Conservation (phyloP, 1,140 invertebrate species). For the Gryon sp. region DNA sequence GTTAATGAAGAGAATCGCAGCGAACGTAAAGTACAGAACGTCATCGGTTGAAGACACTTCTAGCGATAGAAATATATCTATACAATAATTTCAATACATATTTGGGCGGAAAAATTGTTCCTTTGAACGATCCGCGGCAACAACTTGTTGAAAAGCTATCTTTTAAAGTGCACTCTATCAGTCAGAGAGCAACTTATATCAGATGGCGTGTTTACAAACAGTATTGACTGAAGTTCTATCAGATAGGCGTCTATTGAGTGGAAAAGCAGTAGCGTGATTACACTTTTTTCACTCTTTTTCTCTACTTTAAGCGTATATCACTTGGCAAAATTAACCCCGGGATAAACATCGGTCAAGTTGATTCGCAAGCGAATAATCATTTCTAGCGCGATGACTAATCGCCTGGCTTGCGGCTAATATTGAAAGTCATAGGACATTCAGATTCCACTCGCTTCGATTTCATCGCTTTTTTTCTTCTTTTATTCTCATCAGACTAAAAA, state of each 20-base stretch:
- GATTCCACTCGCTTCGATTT: slow-evolving; percentile 24
- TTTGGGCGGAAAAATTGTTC: no score
- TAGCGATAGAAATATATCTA: background rate
- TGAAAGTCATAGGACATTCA: no score
- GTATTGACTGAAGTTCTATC: slow-evolving; percentile 44
- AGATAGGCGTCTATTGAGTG: slow-evolving; percentile 27
- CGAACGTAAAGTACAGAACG: background rate
- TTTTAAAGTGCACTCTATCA: slow-evolving; percentile 38
- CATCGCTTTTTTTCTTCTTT: slow-evolving; percentile 7
- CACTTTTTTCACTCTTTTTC: slow-evolving; percentile 25
- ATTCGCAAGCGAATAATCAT: slow-evolving; percentile 22
- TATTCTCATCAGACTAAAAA: slow-evolving; percentile 38
- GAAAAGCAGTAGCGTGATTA: slow-evolving; percentile 41
- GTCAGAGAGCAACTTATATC: slow-evolving; percentile 20
- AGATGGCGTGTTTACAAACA: slow-evolving; percentile 38
- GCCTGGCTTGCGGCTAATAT: slow-evolving; percentile 13
- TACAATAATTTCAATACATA: background rate
- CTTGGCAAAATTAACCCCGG: slow-evolving; percentile 29
- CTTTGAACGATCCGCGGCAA: no score
- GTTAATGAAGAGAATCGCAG: no score
- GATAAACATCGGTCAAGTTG: slow-evolving; percentile 26
- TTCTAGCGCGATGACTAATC: slow-evolving; percentile 31
- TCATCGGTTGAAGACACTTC: background rate
- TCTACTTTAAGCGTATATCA: slow-evolving; percentile 4
- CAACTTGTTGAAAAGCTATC: slow-evolving; percentile 52